Conservation (phyloP, 1,140 invertebrate species). For the Trichoplusia ni region DNA sequence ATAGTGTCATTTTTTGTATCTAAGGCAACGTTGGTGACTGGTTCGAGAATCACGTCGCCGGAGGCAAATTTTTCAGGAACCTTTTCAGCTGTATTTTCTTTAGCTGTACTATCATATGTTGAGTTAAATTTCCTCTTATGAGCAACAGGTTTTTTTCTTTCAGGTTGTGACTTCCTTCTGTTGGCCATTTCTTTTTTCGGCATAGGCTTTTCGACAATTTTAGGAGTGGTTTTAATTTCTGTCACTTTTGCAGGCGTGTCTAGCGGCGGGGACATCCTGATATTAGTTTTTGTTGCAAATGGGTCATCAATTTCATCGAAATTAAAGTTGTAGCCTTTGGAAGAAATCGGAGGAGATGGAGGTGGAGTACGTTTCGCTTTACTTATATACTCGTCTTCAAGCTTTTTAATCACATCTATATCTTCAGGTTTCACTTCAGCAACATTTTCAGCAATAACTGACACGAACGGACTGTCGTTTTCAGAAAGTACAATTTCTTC, state of each 20-base stretch:
- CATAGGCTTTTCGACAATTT: slow-evolving; percentile 14
- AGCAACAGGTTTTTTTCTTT: slow-evolving; percentile 38
- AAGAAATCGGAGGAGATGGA: slow-evolving; percentile 48
- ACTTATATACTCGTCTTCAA: slow-evolving; percentile 35
- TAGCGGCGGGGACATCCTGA: slow-evolving; percentile 57
- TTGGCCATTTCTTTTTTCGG: slow-evolving; percentile 41
- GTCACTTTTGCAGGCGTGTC: slow-evolving; percentile 26
- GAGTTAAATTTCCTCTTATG: slow-evolving; percentile 47
- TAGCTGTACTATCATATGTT: slow-evolving; percentile 14
- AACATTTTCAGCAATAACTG: slow-evolving; percentile 37
- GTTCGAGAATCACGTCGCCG: background rate
- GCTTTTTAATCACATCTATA: slow-evolving; percentile 32
- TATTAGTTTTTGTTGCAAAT: slow-evolving; percentile 70
- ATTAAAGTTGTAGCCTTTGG: slow-evolving; percentile 69
- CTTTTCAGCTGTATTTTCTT: background rate
- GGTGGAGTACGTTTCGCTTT: slow-evolving; percentile 22
- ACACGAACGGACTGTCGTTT: slow-evolving; percentile 59
- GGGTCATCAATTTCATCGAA: slow-evolving; percentile 72
- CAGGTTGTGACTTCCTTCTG: slow-evolving; percentile 54
- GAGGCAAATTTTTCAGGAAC: background rate
- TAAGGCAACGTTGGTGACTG: background rate
- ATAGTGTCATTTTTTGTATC: slow-evolving; percentile 1
- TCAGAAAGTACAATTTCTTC: slow-evolving; percentile 55
- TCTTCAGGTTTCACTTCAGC: slow-evolving; percentile 2
- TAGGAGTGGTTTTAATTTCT: slow-evolving; percentile 17